A percentile compares a stretch with the other conserved stretches of the same genome.
Evolutionary conservation across 2,888 invertebrate genomes (phyloP).

Genomic region (Drosophila demipolita): DNA sequence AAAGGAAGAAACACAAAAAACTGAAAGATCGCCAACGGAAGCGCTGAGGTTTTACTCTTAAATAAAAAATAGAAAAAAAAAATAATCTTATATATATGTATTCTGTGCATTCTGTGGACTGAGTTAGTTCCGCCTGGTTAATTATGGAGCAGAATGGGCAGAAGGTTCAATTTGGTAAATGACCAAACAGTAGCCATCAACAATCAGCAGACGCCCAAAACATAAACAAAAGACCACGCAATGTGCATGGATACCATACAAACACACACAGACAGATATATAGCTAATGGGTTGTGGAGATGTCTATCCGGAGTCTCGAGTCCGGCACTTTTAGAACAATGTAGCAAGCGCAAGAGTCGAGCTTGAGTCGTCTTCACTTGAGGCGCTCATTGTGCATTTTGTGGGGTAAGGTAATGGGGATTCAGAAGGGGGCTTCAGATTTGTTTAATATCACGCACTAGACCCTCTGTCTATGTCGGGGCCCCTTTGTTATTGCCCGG

Average conservation of each 20-base stretch:
- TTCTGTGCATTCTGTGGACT: conserved; percentile 17
- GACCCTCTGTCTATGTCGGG: conserved; percentile 57
- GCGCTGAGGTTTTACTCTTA: conserved; percentile 52
- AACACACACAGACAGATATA: conserved; percentile 16
- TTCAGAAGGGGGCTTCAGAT: conserved; percentile 25
- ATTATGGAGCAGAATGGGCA: conserved; percentile 28
- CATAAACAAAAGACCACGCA: conserved; percentile 75
- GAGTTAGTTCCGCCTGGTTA: conserved; percentile 68
- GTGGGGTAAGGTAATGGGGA: background rate
- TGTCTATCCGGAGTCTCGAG: conserved; percentile 34
- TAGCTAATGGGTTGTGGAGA: conserved; percentile 48
- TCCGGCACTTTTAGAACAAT: conserved; percentile 60
- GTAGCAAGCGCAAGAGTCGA: conserved; percentile 43
- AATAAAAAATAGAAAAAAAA: conserved; percentile 17
- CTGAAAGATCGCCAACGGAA: conserved; percentile 59
- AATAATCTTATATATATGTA: background rate
- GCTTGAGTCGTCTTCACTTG: conserved; percentile 64
- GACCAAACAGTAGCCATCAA: conserved; percentile 70
- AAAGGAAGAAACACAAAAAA: conserved; percentile 32
- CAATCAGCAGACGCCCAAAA: conserved; percentile 38
- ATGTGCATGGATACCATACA: conserved; percentile 26
- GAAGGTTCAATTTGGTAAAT: conserved; percentile 70
- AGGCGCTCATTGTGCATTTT: conserved; percentile 71
- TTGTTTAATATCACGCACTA: conserved; percentile 66
- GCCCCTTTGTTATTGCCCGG: conserved; percentile 60